These are phyloP conservation scores for Drosophila nigromelanica DNA, from an alignment of 1,140 invertebrate species.

Conservation along the genomic window DNA sequence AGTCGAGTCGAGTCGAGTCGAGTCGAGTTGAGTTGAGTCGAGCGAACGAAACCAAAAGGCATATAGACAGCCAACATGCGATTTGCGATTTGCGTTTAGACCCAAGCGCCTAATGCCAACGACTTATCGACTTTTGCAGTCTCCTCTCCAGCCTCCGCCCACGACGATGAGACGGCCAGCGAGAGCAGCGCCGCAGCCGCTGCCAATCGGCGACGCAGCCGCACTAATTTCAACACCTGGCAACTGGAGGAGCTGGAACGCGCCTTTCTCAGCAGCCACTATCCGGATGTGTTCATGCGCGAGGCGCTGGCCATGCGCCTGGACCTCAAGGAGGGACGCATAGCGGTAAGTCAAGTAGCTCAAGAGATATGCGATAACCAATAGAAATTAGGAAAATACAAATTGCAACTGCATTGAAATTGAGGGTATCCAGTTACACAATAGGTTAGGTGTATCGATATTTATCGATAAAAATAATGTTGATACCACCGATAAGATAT, in stretches of 20 bases:
- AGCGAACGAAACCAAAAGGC: slow-evolving; percentile 19
- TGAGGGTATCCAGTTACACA: no score
- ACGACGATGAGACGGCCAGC: slow-evolving; percentile 46
- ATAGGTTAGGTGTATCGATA: background rate
- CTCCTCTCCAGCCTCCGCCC: slow-evolving; percentile 26
- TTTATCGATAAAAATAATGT: background rate
- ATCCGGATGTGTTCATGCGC: slow-evolving; percentile 99
- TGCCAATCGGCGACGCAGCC: slow-evolving; percentile 91
- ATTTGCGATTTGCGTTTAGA: slow-evolving; percentile 4
- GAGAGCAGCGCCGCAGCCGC: slow-evolving; percentile 48
- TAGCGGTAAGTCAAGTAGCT: slow-evolving; percentile 91
- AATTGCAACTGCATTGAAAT: background rate
- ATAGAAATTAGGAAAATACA: background rate
- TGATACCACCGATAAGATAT: background rate
- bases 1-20: slow-evolving; percentile 12
- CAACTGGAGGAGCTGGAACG: slow-evolving; percentile 98
- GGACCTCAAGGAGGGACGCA: slow-evolving; percentile 98
- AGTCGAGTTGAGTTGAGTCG: slow-evolving; percentile 21
- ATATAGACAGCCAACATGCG: slow-evolving; percentile 25
- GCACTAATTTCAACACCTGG: slow-evolving; percentile 99
- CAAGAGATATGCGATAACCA: background rate
- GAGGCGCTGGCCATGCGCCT: slow-evolving; percentile 97
- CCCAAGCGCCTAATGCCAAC: slow-evolving; percentile 37
- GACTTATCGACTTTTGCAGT: slow-evolving; percentile 55
- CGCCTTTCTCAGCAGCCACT: slow-evolving; percentile 97